Conservation (phyloP, 1,140 invertebrate species). For the Coelopa frigida region DNA sequence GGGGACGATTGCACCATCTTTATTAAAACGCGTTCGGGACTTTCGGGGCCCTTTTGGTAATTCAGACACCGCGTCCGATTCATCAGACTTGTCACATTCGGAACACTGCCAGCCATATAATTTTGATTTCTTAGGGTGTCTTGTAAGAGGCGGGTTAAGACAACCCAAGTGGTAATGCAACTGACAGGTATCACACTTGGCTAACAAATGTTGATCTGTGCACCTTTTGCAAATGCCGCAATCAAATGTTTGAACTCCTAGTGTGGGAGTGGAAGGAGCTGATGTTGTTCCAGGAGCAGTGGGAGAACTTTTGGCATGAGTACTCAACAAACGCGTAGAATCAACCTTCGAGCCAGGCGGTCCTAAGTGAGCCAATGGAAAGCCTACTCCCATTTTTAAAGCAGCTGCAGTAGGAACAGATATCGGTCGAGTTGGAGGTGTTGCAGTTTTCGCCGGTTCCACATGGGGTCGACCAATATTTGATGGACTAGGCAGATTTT, state of each 20-base stretch:
- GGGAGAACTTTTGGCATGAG: conserved; percentile 25
- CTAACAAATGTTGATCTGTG: conserved; percentile 79
- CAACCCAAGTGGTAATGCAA: conserved; percentile 90
- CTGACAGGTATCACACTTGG: conserved; percentile 91
- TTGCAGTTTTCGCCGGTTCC: conserved; percentile 33
- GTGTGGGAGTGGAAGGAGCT: conserved; percentile 21
- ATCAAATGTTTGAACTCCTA: conserved; percentile 41
- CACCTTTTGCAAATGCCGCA: conserved; percentile 79
- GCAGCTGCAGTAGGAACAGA: conserved; percentile 69
- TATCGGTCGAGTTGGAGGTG: conserved; percentile 46
- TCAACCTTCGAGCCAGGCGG: conserved; percentile 49
- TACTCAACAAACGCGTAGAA: conserved; percentile 51
- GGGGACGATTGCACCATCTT: conserved; percentile 48
- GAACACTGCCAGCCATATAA: conserved; percentile 90
- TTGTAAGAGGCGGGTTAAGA: conserved; percentile 80
- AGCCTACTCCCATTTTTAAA: conserved; percentile 73
- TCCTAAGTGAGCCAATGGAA: conserved; percentile 58
- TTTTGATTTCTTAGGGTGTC: conserved; percentile 92
- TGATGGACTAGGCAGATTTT: conserved; percentile 50
- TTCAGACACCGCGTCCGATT: conserved; percentile 64
- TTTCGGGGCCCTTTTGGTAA: conserved; percentile 70
- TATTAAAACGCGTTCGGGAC: conserved; percentile 65
- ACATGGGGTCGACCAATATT: conserved; percentile 31
- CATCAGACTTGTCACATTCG: conserved; percentile 79
- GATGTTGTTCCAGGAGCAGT: conserved; percentile 2